A percentile compares a stretch with the other conserved stretches of the same genome.
Conservation (phyloP, 2,113 vertebrate species). For the Scomber scombrus region DNA sequence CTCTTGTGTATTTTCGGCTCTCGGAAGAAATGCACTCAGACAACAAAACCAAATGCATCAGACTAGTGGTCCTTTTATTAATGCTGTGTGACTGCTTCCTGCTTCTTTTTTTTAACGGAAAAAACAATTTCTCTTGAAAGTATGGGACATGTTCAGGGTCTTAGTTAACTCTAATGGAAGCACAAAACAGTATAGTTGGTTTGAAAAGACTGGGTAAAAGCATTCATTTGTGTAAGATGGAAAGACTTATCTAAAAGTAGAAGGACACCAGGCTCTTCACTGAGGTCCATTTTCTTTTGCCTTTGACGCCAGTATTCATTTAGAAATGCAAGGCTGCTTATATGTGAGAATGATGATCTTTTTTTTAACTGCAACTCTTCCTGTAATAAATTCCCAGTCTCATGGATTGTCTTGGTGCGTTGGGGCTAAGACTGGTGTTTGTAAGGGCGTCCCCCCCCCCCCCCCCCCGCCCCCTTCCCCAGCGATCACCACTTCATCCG, state of each 20-base stretch:
- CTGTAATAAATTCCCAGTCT: slow-evolving; percentile 13
- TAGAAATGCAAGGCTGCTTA: slow-evolving; percentile 47
- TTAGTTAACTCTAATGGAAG: slow-evolving; percentile 74
- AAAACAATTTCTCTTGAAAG: slow-evolving; percentile 44
- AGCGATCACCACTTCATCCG: slow-evolving; percentile 15
- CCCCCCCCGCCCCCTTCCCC: no score
- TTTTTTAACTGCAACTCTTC: slow-evolving; percentile 28
- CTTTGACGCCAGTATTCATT: slow-evolving; percentile 56
- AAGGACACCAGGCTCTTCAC: slow-evolving; percentile 21
- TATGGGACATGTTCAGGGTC: slow-evolving; percentile 58
- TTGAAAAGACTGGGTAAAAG: slow-evolving; percentile 61
- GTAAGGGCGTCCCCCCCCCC: background rate
- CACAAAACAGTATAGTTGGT: slow-evolving; percentile 49
- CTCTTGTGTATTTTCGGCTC: slow-evolving; percentile 21
- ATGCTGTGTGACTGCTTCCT: slow-evolving; percentile 46
- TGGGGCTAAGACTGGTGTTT: background rate
- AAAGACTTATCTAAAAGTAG: slow-evolving; percentile 44
- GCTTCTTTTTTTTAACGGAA: slow-evolving; percentile 48
- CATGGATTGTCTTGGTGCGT: background rate
- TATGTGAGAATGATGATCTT: slow-evolving; percentile 35
- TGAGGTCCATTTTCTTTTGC: slow-evolving; percentile 56
- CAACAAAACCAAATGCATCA: slow-evolving; percentile 46
- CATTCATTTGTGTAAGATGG: slow-evolving; percentile 61
- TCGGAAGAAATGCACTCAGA: slow-evolving; percentile 17
- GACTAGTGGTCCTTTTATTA: slow-evolving; percentile 36